Conservation (phyloP, 2,113 vertebrate genomes). For the Gymnorhina tibicen region DNA sequence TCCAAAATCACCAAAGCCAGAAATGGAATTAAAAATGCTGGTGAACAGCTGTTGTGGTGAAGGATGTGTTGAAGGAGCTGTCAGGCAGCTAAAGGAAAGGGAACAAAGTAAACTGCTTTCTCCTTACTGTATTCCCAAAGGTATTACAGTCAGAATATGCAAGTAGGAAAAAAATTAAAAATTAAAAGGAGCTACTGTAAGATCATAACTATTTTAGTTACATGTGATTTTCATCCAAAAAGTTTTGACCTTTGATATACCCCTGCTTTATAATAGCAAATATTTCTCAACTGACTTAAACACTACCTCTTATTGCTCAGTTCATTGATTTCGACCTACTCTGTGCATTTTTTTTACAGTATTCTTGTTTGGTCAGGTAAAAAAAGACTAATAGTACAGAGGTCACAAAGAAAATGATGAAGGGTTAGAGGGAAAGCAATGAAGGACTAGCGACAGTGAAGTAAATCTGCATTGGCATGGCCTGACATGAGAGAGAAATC, state of each 20-base stretch:
- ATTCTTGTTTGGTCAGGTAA: conserved; percentile 5
- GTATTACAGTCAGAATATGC: not conserved
- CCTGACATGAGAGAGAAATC: not conserved
- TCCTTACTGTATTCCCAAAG: not conserved
- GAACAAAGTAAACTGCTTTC: not conserved
- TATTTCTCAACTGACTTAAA: not conserved
- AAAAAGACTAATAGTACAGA: not conserved
- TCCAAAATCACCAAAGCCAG: not conserved
- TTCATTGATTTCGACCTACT: conserved; percentile 17
- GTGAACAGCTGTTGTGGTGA: not conserved
- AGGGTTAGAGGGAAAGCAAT: not conserved
- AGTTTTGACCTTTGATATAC: not conserved
- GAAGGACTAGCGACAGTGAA: not conserved
- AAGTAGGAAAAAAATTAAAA: conserved; percentile 29
- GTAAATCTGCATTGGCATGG: not conserved
- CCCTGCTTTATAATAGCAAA: conserved; percentile 25
- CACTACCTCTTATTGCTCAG: not conserved
- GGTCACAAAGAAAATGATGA: not conserved
- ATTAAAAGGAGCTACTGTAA: conserved; percentile 26
- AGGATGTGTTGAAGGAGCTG: conserved; percentile 1
- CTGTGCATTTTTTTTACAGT: not conserved
- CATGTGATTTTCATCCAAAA: conserved; percentile 24
- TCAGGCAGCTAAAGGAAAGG: not conserved
- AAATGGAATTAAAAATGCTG: not conserved
- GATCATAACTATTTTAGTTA: conserved; percentile 32